Percentiles rank a stretch among this genome's conserved stretches.
Evolutionary conservation across 2,113 vertebrate genomes (phyloP).

Genomic region (Sigmodon hispidus): DNA sequence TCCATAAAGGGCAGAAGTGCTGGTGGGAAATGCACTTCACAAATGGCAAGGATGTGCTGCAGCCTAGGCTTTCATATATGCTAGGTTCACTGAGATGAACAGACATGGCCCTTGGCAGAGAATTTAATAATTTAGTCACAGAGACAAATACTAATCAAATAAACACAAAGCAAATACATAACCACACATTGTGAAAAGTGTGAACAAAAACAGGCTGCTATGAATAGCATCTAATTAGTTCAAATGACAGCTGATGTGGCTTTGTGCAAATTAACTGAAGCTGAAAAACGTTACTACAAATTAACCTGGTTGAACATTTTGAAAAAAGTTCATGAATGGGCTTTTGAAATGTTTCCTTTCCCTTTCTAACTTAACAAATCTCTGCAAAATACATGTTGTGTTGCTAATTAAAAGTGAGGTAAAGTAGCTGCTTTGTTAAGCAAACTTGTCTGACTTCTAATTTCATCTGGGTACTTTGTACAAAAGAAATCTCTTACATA

Average conservation of each 20-base stretch:
- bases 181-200: not conserved
- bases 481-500: not conserved
- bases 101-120: not conserved
- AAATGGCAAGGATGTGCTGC: not conserved
- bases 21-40: not conserved
- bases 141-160: constrained; percentile 38
- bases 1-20: not conserved
- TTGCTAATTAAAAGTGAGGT: not conserved
- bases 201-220: not conserved
- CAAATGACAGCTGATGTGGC: constrained; percentile 3
- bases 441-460: not conserved
- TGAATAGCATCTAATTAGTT: constrained; percentile 12
- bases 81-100: not conserved
- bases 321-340: not conserved
- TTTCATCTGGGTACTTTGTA: not conserved
- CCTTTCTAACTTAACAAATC: constrained; percentile 21
- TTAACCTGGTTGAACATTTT: not conserved
- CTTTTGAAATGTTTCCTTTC: not conserved
- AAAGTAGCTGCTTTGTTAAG: not conserved
- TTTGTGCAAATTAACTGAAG: not conserved
- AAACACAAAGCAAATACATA: constrained; percentile 39
- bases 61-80: not conserved
- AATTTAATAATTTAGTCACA: not conserved
- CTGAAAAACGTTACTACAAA: not conserved
- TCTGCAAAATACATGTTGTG: not conserved